Conservation (phyloP, 2,113 vertebrate species). For the Paedocypris sp. region DNA sequence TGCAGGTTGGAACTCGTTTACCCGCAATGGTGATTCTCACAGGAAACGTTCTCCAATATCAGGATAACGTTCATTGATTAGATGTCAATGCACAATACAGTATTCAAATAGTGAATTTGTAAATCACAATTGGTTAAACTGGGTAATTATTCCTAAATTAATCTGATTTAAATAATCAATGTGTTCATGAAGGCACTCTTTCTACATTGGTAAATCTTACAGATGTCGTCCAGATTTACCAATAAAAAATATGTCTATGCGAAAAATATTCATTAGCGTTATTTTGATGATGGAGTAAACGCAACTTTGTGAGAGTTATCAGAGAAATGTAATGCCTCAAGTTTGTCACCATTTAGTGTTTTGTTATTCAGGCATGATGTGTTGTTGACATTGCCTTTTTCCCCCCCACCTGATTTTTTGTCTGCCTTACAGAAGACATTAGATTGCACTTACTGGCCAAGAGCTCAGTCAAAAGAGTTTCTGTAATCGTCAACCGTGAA, state of each 20-base stretch:
- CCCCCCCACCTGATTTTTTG: slow-evolving; percentile 70
- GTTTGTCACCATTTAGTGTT: slow-evolving; percentile 81
- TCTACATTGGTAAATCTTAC: no score
- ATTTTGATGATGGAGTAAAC: neutral
- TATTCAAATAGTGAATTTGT: no score
- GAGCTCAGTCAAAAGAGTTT: slow-evolving; percentile 30
- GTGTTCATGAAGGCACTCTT: no score
- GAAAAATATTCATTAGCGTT: neutral
- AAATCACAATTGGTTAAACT: no score
- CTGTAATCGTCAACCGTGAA: no score
- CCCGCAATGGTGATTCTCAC: slow-evolving; percentile 33
- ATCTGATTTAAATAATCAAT: no score
- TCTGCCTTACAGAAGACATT: slow-evolving; percentile 83
- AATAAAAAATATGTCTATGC: no score
- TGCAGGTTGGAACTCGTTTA: slow-evolving; percentile 89
- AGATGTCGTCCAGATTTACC: no score
- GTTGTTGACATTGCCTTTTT: slow-evolving; percentile 64
- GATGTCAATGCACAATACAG: no score
- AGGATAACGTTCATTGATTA: no score
- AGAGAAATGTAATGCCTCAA: slow-evolving; percentile 76
- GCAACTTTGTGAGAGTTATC: slow-evolving; percentile 13
- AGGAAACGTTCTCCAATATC: no score
- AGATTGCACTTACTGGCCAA: slow-evolving; percentile 16
- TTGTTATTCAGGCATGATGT: slow-evolving; percentile 56
- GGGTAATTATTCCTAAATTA: no score